These are phyloP conservation scores for Microtus richardsoni DNA, from an alignment of 2,113 vertebrate species.

Conservation along the genomic window DNA sequence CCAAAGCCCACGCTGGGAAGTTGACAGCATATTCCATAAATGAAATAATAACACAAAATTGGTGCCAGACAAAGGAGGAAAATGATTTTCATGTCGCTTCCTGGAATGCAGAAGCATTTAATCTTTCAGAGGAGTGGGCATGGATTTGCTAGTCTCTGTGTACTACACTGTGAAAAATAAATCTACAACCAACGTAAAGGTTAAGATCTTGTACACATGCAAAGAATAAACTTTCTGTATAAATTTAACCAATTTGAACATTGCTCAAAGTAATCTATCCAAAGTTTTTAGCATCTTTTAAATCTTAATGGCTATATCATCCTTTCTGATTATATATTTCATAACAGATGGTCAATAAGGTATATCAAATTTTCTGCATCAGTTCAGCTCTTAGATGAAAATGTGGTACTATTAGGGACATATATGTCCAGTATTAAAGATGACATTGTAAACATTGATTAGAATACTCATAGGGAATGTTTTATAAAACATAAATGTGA, in stretches of 20 bases:
- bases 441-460: neutral
- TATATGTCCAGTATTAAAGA: neutral
- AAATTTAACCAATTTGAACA: constrained; percentile 33
- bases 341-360: neutral
- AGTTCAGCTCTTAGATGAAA: neutral
- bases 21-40: constrained; percentile 83
- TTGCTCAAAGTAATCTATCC: constrained; percentile 3
- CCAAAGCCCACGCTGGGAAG: constrained; percentile 79
- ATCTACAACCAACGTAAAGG: constrained; percentile 27
- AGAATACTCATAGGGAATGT: constrained; percentile 3
- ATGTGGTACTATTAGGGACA: neutral
- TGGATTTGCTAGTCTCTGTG: constrained; percentile 71
- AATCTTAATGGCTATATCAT: neutral
- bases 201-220: constrained; percentile 48
- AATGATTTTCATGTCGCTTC: constrained; percentile 79
- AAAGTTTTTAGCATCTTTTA: constrained; percentile 57
- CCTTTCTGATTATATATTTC: neutral
- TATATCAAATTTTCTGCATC: neutral
- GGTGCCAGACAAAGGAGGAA: constrained; percentile 74
- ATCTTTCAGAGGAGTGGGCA: constrained; percentile 63
- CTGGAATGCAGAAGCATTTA: constrained; percentile 70
- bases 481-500: constrained; percentile 16
- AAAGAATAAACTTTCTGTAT: constrained; percentile 45
- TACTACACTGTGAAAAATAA: constrained; percentile 72
- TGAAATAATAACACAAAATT: constrained; percentile 85